Conservation (phyloP, 2,888 invertebrate genomes). For the Ennomos erosarius region DNA sequence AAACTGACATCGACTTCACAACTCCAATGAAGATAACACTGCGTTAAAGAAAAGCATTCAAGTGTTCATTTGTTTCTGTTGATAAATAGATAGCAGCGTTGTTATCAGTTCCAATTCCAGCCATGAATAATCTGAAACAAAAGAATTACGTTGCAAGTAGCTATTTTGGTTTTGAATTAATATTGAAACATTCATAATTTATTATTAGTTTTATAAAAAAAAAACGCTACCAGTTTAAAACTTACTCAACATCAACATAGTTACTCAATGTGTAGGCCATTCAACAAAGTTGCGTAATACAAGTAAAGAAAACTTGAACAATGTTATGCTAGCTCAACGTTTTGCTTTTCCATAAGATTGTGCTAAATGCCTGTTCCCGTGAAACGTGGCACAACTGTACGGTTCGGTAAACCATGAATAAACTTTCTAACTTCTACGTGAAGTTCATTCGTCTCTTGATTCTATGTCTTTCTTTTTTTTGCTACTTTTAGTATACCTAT, state of each 20-base stretch:
- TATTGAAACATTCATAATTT: too few species aligned
- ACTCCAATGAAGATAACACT: conserved; percentile 54
- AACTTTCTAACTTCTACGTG: conserved; percentile 62
- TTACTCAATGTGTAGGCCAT: too few species aligned
- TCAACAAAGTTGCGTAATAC: conserved; percentile 46
- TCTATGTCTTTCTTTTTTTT: conserved; percentile 22
- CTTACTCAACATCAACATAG: too few species aligned
- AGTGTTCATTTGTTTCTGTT: conserved; percentile 41
- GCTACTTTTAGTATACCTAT: neutral
- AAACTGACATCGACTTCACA: conserved; percentile 47
- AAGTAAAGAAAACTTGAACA: conserved; percentile 63
- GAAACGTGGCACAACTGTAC: conserved; percentile 71
- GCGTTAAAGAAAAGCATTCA: conserved; percentile 33
- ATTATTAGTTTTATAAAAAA: too few species aligned
- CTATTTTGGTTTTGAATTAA: too few species aligned
- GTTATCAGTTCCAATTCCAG: conserved; percentile 34
- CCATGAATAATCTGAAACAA: conserved; percentile 43
- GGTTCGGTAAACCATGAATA: too few species aligned
- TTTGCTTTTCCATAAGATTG: conserved; percentile 73
- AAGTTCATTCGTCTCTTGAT: conserved; percentile 56
- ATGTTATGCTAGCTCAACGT: conserved; percentile 73
- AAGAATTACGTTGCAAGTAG: conserved; percentile 3
- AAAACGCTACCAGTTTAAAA: too few species aligned
- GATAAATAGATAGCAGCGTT: conserved; percentile 28
- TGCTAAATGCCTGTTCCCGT: conserved; percentile 68